Evolutionary conservation across 1,140 invertebrate genomes (phyloP).

Genomic region (Delia radicum): DNA sequence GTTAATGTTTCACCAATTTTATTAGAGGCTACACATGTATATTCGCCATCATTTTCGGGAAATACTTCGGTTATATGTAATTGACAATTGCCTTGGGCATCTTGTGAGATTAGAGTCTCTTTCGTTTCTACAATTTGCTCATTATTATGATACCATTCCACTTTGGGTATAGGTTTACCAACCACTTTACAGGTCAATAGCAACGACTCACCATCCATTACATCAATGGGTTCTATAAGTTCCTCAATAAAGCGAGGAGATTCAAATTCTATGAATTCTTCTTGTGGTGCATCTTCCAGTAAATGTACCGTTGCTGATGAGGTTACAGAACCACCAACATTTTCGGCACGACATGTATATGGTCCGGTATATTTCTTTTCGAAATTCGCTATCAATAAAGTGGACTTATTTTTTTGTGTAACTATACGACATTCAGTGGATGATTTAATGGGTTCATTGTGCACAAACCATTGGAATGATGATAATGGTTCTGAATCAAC

Average conservation of each 20-base stretch:
- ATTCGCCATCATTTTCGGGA: slow-evolving; percentile 89
- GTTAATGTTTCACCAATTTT: slow-evolving; percentile 80
- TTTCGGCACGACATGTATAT: slow-evolving; percentile 87
- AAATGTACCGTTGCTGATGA: slow-evolving; percentile 77
- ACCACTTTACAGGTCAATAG: slow-evolving; percentile 73
- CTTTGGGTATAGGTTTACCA: slow-evolving; percentile 79
- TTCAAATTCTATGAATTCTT: slow-evolving; percentile 64
- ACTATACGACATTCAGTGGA: slow-evolving; percentile 70
- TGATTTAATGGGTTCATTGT: slow-evolving; percentile 63
- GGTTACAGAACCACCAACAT: slow-evolving; percentile 81
- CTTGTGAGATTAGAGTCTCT: slow-evolving; percentile 74
- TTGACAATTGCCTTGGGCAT: slow-evolving; percentile 76
- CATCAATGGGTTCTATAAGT: slow-evolving; percentile 67
- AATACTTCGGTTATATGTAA: slow-evolving; percentile 89
- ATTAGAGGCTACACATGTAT: slow-evolving; percentile 82
- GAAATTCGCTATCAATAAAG: slow-evolving; percentile 77
- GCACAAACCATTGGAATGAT: slow-evolving; percentile 85
- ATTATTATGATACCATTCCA: slow-evolving; percentile 80
- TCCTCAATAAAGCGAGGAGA: slow-evolving; percentile 75
- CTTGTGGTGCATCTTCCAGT: slow-evolving; percentile 61
- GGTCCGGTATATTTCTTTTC: slow-evolving; percentile 71
- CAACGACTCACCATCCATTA: slow-evolving; percentile 92
- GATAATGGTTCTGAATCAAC: slow-evolving; percentile 77
- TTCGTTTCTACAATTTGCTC: slow-evolving; percentile 73
- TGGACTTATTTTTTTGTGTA: slow-evolving; percentile 76